phyloP scores from a whole-genome alignment of 53 echinoderm and acorn worm species.

The Apostichopus leukothele region DNA sequence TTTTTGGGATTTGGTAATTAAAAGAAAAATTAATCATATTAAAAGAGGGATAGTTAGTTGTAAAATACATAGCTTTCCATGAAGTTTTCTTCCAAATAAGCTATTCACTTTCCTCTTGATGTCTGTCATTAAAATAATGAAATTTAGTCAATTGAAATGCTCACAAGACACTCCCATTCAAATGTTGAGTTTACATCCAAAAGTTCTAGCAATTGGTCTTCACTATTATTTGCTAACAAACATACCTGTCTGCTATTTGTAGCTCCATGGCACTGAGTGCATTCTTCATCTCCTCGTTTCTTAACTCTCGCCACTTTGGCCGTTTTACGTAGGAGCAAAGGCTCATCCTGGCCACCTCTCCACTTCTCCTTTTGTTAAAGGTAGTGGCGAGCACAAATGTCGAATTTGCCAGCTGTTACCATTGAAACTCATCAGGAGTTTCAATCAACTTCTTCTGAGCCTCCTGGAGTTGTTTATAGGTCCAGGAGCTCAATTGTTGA shows the following conservation, averaged over 20 bases:
- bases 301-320: neutral
- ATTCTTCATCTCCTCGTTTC: constrained; percentile 21
- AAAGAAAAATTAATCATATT: too few species aligned
- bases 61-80: too few species aligned
- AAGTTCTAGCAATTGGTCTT: too few species aligned
- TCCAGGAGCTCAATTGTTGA: too few species aligned
- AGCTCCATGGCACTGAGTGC: constrained; percentile 13
- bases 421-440: constrained; percentile 1
- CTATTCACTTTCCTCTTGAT: too few species aligned
- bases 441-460: neutral
- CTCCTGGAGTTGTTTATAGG: neutral
- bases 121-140: too few species aligned
- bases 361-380: constrained; percentile 23
- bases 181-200: too few species aligned
- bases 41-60: too few species aligned
- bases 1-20: too few species aligned
- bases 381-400: neutral
- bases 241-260: constrained; percentile 28
- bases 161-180: too few species aligned
- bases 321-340: neutral
- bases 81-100: too few species aligned
- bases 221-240: neutral
- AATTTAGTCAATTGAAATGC: too few species aligned
- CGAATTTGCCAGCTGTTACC: neutral
- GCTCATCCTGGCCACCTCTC: constrained; percentile 3